Percentiles rank a stretch among this genome's conserved stretches.
Conservation (phyloP, 2,888 invertebrate species). For the Lasioglossum leucozonium region DNA sequence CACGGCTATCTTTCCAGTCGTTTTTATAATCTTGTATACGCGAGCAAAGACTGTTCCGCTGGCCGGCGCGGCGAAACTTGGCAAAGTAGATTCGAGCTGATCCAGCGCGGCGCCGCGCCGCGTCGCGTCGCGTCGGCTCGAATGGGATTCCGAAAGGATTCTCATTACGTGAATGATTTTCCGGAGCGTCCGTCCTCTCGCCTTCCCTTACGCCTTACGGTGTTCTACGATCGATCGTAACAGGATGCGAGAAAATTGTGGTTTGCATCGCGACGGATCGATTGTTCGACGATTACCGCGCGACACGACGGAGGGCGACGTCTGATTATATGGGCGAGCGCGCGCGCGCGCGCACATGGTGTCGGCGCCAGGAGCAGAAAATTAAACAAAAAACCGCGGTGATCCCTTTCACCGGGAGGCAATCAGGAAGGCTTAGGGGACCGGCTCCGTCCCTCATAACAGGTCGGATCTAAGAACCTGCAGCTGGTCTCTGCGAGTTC, state of each 20-base stretch:
- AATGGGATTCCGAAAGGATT: slow-evolving; percentile 15
- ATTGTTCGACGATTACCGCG: slow-evolving; percentile 21
- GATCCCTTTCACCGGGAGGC: slow-evolving; percentile 73
- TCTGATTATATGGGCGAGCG: slow-evolving; percentile 15
- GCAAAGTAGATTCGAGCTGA: slow-evolving; percentile 51
- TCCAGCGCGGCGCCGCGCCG: slow-evolving; percentile 4
- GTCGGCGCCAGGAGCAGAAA: slow-evolving; percentile 63
- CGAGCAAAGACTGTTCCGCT: slow-evolving; percentile 13
- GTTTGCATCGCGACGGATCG: not conserved
- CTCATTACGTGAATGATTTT: not conserved
- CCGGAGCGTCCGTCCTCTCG: not conserved
- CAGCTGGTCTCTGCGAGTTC: slow-evolving; percentile 57
- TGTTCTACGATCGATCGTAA: not conserved
- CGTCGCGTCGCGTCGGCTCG: not conserved
- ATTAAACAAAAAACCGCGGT: slow-evolving; percentile 77
- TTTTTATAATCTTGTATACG: slow-evolving; percentile 58
- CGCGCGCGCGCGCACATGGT: slow-evolving; percentile 12
- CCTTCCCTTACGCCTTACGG: too few relatives aligned
- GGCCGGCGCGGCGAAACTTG: slow-evolving; percentile 40
- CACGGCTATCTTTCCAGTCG: slow-evolving; percentile 25
- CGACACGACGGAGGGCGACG: slow-evolving; percentile 3
- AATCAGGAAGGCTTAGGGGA: slow-evolving; percentile 75
- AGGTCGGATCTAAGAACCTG: slow-evolving; percentile 60
- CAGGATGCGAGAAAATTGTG: slow-evolving; percentile 9
- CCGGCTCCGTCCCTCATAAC: slow-evolving; percentile 67